Evolutionary conservation across 2,888 invertebrate genomes (phyloP).

Genomic region (Polymixis flavicincta): DNA sequence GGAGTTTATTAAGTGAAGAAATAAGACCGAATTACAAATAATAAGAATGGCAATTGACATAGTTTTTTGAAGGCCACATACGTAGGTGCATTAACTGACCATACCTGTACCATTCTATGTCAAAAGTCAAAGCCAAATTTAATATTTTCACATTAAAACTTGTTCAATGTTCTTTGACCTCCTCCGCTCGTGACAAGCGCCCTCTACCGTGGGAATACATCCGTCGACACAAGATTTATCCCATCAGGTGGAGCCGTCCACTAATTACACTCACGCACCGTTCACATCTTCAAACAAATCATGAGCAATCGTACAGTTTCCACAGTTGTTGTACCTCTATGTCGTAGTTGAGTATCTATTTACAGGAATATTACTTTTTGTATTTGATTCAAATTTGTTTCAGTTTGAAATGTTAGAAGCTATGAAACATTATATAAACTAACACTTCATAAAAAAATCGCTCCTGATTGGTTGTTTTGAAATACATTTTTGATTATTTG

Average conservation of each 20-base stretch:
- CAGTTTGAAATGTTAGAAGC: neutral
- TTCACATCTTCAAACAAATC: conserved; percentile 60
- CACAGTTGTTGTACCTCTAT: conserved; percentile 24
- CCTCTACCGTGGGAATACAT: conserved; percentile 54
- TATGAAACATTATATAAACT: neutral
- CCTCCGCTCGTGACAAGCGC: conserved; percentile 25
- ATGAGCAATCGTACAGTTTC: conserved; percentile 49
- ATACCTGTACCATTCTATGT: neutral
- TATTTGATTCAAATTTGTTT: neutral
- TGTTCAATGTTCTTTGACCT: neutral
- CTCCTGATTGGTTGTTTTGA: neutral
- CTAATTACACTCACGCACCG: conserved; percentile 66
- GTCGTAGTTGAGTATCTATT: conserved; percentile 2
- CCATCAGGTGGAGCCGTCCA: conserved; percentile 59
- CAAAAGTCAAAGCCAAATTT: neutral
- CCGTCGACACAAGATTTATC: conserved; percentile 64
- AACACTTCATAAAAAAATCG: neutral
- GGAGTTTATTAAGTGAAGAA: neutral
- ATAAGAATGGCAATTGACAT: neutral
- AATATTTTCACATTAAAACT: neutral
- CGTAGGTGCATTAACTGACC: neutral
- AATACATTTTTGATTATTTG: neutral
- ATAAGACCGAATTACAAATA: neutral
- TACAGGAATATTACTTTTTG: neutral
- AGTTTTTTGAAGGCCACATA: too few species aligned